phyloP scores from a whole-genome alignment of 2,113 vertebrate genomes.

The Calypte anna region DNA sequence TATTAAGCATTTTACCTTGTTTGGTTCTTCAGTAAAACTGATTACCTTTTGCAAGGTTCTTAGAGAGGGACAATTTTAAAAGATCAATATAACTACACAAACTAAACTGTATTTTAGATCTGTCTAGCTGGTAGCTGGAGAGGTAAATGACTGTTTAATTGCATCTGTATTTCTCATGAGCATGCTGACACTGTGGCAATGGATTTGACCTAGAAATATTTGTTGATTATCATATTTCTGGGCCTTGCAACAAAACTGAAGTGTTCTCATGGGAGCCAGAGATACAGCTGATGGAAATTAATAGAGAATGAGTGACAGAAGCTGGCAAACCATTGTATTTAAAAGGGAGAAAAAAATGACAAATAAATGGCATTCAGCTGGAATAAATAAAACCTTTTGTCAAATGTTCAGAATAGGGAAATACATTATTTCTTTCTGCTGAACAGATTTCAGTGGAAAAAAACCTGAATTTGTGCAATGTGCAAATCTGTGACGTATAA shows the following conservation, averaged over 20 bases:
- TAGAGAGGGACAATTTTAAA: not conserved
- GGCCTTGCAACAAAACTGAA: constrained; percentile 23
- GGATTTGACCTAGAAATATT: constrained; percentile 53
- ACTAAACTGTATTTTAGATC: constrained; percentile 3
- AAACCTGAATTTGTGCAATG: not conserved
- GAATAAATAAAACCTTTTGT: constrained; percentile 26
- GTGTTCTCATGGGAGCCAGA: constrained; percentile 22
- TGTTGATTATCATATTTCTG: constrained; percentile 48
- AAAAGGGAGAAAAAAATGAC: not conserved
- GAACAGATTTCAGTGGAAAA: not conserved
- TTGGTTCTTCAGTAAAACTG: not conserved
- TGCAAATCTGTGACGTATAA: not conserved
- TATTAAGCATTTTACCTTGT: constrained; percentile 15
- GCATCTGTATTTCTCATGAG: constrained; percentile 14
- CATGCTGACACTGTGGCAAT: constrained; percentile 7
- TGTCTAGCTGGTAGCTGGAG: constrained; percentile 21
- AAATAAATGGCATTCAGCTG: not conserved
- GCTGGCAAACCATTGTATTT: not conserved
- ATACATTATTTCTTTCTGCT: not conserved
- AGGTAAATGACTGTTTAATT: constrained; percentile 43
- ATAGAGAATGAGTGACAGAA: constrained; percentile 9
- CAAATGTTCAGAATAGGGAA: not conserved
- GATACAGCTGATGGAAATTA: constrained; percentile 33
- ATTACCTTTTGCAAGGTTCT: constrained; percentile 4
- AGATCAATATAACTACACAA: not conserved